Evolutionary conservation across 2,888 invertebrate species (phyloP).

Genomic region (Scaptomyza parva): DNA sequence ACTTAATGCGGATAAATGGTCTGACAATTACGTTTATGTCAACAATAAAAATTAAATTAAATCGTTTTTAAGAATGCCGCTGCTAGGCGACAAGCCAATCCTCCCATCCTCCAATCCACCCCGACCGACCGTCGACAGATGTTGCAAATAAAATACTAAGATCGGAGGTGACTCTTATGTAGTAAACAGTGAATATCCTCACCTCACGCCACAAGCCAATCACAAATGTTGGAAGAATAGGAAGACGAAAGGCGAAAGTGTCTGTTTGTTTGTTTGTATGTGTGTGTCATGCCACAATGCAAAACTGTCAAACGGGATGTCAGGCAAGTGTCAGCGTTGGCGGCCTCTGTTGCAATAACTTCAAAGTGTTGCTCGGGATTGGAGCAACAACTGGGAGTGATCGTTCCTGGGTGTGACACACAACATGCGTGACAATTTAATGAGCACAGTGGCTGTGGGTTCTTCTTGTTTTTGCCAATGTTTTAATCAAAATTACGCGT

Average conservation of each 20-base stretch:
- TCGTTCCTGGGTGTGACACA: conserved; percentile 48
- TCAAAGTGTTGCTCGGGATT: conserved; percentile 66
- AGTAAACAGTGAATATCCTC: no score
- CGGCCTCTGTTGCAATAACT: conserved; percentile 55
- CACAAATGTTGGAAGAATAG: conserved; percentile 30
- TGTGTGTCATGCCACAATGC: conserved; percentile 70
- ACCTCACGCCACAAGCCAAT: conserved; percentile 56
- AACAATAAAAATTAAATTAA: conserved; percentile 80
- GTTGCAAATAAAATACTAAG: conserved; percentile 61
- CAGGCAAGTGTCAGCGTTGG: conserved; percentile 75
- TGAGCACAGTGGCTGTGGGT: conserved; percentile 66
- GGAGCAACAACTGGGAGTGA: conserved; percentile 6
- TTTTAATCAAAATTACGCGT: conserved; percentile 79
- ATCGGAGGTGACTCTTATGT: conserved; percentile 52
- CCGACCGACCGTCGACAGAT: conserved; percentile 65
- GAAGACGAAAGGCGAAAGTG: conserved; percentile 13
- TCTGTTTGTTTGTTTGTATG: background rate
- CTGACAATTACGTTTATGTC: conserved; percentile 83
- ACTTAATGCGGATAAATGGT: conserved; percentile 84
- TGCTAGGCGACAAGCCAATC: conserved; percentile 21
- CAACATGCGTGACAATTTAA: conserved; percentile 84
- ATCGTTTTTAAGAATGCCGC: conserved; percentile 74
- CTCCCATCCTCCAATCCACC: conserved; percentile 19
- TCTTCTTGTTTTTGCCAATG: conserved; percentile 47
- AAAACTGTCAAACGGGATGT: conserved; percentile 72